Conservation (phyloP, 2,797 vertebrate genomes). For the Rachycentron canadum region DNA sequence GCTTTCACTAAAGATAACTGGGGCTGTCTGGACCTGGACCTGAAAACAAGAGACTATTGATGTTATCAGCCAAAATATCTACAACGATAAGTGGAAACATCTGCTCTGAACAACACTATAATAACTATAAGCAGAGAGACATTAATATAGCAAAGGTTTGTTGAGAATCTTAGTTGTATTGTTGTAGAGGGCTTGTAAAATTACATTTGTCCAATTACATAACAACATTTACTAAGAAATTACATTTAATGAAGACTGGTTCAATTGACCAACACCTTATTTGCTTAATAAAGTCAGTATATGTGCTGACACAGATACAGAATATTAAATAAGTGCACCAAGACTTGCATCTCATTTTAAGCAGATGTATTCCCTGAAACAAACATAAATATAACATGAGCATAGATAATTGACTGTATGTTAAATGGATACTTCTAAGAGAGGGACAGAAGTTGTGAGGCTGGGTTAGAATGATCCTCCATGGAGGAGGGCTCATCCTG, state of each 20-base stretch:
- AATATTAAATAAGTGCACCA: conserved; percentile 30
- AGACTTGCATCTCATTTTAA: conserved; percentile 34
- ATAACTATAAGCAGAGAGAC: background rate
- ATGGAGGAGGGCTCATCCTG: conserved; percentile 72
- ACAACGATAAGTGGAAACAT: background rate
- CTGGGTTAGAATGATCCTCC: conserved; percentile 66
- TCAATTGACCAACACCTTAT: background rate
- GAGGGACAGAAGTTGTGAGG: conserved; percentile 58
- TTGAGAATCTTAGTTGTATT: background rate
- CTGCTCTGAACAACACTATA: background rate
- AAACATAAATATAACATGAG: conserved; percentile 59
- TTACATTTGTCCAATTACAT: background rate
- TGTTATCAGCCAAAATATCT: background rate
- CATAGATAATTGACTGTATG: conserved; percentile 54
- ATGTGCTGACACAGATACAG: conserved; percentile 8
- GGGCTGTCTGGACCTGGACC: conserved; percentile 21
- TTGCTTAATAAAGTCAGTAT: conserved; percentile 5
- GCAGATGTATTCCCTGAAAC: conserved; percentile 28
- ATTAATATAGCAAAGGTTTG: background rate
- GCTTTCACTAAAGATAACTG: conserved; percentile 46
- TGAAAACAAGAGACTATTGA: background rate
- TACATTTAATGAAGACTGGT: background rate
- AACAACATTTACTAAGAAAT: background rate
- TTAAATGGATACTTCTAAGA: conserved; percentile 59
- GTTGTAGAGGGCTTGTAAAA: background rate